phyloP scores from a whole-genome alignment of 2,113 vertebrate species.

The Rhinopomastus cyanomelas region DNA sequence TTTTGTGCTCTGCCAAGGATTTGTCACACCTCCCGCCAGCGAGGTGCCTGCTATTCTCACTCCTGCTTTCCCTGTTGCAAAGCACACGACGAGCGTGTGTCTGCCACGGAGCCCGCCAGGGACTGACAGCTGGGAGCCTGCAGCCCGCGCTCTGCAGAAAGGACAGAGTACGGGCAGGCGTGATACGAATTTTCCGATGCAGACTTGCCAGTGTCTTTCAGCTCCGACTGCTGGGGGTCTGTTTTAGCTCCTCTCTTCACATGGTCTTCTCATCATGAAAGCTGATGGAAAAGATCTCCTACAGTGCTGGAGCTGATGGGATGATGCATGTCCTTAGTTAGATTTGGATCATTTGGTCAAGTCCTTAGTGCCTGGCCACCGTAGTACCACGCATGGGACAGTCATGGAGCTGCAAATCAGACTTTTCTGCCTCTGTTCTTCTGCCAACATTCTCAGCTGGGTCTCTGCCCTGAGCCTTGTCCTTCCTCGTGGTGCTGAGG shows the following conservation, averaged over 20 bases:
- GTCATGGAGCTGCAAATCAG: background rate
- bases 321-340: background rate
- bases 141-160: background rate
- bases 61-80: background rate
- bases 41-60: constrained; percentile 26
- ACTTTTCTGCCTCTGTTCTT: background rate
- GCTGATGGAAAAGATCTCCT: background rate
- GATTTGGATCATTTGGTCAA: background rate
- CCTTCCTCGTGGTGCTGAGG: background rate
- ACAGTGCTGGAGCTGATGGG: background rate
- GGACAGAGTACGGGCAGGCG: background rate
- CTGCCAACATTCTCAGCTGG: background rate
- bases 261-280: background rate
- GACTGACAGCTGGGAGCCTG: background rate
- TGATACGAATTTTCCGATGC: background rate
- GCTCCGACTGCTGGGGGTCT: background rate
- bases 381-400: no score
- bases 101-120: background rate
- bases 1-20: constrained; percentile 34
- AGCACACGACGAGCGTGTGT: rapidly evolving
- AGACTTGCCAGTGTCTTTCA: background rate
- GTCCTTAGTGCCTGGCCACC: background rate
- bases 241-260: background rate
- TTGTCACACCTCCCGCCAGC: constrained; percentile 20
- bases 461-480: background rate